Evolutionary conservation across 2,113 vertebrate species (phyloP), one percentile per base, ranked within the genome.

Genomic region (Larimichthys crocea): DNA sequence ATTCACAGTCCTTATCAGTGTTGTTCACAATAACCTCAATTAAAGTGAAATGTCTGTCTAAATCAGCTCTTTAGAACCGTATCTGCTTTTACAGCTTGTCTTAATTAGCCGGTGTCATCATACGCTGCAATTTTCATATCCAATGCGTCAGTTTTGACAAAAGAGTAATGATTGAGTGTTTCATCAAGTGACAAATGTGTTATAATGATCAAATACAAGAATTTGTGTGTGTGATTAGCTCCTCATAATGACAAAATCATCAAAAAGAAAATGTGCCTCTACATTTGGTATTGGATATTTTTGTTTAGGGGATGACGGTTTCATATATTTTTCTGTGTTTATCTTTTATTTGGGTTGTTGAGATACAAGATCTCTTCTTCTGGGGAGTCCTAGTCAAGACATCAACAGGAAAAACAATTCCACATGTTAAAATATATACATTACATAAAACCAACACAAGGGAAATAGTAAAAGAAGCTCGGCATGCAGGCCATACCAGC

Each of bases 1-100:
- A 57, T 49, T 60, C 26, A 72, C 68, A 19, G 20, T 22, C 2
- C 22, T 73, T 46, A 16, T 11, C 12, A 5, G 4, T 73, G n/a
- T n/a, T 35, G 20, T 11, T 59, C n/a, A 83, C n/a, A 72, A 66
- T 65, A 19, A 71, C n/a, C 48, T 42, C 3, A 66, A 15, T 53
- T 57, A 44, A 70, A 66, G 40, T 42, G 14, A 53, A 48, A 55
- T 24, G 7, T 50, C 22, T 35, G 10, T 26, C 16, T 16, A 50
- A 49, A 48, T 60, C 5, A 26, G 10, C 50, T 57, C 40, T 61
- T 62, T 31, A 64, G 24, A 65, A 46, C n/a, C 31, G 16, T 11
- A 26, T 19, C 20, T 67, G n/a, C n/a, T 50, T 76, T 62, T 29
- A 4, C 10, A 26, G 22, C 42, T 67, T 35, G 1, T 22, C 12